Percentiles rank a stretch among this genome's conserved stretches.
Conservation (phyloP, 2,113 vertebrate species). For the Crotalus helleri region DNA sequence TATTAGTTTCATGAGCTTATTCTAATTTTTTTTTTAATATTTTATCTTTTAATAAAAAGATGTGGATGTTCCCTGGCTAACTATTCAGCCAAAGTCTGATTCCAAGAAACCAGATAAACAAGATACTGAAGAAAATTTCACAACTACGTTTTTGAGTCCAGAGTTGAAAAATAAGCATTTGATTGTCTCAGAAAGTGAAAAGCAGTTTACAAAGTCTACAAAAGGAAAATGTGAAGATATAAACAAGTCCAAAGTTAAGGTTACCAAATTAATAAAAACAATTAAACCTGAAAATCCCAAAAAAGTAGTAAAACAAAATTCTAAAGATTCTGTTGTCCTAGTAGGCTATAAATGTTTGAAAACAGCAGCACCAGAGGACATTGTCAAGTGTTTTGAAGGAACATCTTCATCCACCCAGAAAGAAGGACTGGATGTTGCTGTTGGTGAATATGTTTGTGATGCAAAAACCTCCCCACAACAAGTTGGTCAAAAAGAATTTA, state of each 20-base stretch:
- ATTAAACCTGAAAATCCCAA: constrained; percentile 91
- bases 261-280: constrained; percentile 91
- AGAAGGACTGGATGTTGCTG: constrained; percentile 72
- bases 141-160: constrained; percentile 74
- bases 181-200: constrained; percentile 77
- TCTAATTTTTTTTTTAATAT: constrained; percentile 43
- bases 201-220: constrained; percentile 71
- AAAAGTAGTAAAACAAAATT: constrained; percentile 88
- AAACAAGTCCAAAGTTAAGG: constrained; percentile 91
- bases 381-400: constrained; percentile 77
- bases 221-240: constrained; percentile 78
- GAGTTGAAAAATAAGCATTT: constrained; percentile 74
- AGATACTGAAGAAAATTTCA: constrained; percentile 79
- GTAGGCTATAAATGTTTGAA: constrained; percentile 96
- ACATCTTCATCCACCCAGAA: constrained; percentile 70
- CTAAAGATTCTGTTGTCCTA: constrained; percentile 94
- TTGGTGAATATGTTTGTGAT: constrained; percentile 67
- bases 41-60: constrained; percentile 73
- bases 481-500: constrained; percentile 69
- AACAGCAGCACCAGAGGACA: constrained; percentile 73
- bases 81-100: constrained; percentile 77
- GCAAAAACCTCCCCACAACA: constrained; percentile 72
- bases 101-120: constrained; percentile 82
- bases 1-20: constrained; percentile 46
- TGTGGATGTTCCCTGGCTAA: constrained; percentile 91